Evolutionary conservation across 2,888 invertebrate species (phyloP).

Genomic region (Noctua pronuba): DNA sequence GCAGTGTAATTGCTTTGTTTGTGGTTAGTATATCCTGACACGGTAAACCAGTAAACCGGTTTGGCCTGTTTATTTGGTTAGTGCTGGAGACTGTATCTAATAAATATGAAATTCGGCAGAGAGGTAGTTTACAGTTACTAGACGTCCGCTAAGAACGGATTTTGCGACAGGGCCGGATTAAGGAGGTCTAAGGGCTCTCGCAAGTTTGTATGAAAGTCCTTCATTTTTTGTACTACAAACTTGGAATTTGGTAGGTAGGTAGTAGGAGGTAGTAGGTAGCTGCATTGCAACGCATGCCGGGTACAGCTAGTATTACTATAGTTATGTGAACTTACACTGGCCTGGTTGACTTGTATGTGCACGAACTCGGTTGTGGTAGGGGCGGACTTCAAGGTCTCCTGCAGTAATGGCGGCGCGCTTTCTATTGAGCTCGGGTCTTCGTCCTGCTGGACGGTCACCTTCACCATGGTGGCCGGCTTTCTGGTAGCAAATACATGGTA

Average conservation of each 20-base stretch:
- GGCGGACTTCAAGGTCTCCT: slow-evolving; percentile 32
- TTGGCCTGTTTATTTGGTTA: not conserved
- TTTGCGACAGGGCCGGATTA: too few species aligned
- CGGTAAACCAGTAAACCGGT: not conserved
- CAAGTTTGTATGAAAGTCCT: too few species aligned
- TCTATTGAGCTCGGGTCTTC: not conserved
- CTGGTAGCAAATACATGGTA: slow-evolving; percentile 24
- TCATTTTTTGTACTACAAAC: too few species aligned
- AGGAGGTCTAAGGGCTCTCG: too few species aligned
- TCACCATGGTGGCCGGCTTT: slow-evolving; percentile 4
- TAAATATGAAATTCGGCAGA: too few species aligned
- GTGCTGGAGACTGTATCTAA: not conserved
- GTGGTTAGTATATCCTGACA: not conserved
- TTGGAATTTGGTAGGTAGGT: too few species aligned
- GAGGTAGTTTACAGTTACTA: too few species aligned
- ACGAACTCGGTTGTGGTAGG: slow-evolving; percentile 48
- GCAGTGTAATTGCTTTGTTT: not conserved
- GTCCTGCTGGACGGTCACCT: slow-evolving; percentile 31
- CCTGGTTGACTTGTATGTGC: slow-evolving; percentile 60
- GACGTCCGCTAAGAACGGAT: too few species aligned
- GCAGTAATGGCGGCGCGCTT: slow-evolving; percentile 57
- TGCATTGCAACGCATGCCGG: too few species aligned
- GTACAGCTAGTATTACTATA: not conserved
- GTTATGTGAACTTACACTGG: slow-evolving; percentile 49
- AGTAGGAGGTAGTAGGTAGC: too few species aligned